Evolutionary conservation across 2,797 vertebrate genomes (phyloP), one percentile per base, ranked within the genome.

Genomic region (Crenuchus spilurus): DNA sequence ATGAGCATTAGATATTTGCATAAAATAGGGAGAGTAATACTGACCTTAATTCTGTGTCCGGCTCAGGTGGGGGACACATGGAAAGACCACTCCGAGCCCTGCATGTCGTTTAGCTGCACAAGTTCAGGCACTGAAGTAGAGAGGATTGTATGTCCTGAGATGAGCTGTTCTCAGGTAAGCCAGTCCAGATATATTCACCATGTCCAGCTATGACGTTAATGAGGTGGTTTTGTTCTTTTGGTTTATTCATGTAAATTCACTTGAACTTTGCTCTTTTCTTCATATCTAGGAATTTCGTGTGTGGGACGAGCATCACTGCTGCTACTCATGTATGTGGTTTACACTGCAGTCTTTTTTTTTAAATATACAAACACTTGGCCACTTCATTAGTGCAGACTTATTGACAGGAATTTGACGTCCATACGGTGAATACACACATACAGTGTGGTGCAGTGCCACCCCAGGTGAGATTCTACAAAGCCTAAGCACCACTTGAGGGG

Each of bases 1-100:
- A 24, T 6, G 18, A 49, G 4, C 16, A 33, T 9, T 58, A 11
- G 20, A 35, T 11, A 7, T 13, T 3, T 69, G 44, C 20, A 28
- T 28, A 16, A 5, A 26, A 55, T n/a, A n/a, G 13, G 26, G 33
- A 4, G 24, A 3, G 37, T 24, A 2, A 2, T 42, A 11, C 11
- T 67, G 31, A 52, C 28, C 28, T 46, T 61, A 8, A 61, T 30
- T 71, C 13, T 24, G n/a, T 24, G 33, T n/a, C 68, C 37, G 49
- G 2, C 76, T 26, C 51, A 93, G 91, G 44, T 91, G 37, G 91
- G 90, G 57, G 88, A 89, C 10, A 79, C 2, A 0, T 92, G 91
- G 91, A 85, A 6, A 14, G 84, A 91, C 44, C 0, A 24, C 0
- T 2, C n/a, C 4, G 14, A 49, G 22, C 88, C 85, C 20, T 92